phyloP scores from a whole-genome alignment of 2,888 invertebrate genomes.

The Metellina segmentata region DNA sequence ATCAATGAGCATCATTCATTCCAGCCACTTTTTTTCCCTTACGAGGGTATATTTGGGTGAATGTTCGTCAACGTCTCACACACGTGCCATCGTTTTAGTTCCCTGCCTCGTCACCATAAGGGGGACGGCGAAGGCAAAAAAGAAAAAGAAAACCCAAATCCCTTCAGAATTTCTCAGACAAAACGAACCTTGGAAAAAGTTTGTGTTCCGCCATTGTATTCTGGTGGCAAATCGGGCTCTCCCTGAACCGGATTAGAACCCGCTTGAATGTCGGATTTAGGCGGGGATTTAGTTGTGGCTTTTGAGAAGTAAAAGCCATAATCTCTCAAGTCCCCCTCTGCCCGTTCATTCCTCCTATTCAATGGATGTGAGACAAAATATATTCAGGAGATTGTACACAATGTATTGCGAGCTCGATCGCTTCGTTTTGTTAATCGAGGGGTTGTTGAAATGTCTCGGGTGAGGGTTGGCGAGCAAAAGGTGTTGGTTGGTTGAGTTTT shows the following conservation, averaged over 20 bases:
- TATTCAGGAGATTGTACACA: conserved; percentile 48
- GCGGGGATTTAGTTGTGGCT: conserved; percentile 71
- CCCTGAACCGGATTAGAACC: conserved; percentile 59
- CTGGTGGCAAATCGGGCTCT: conserved; percentile 58
- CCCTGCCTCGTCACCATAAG: not conserved
- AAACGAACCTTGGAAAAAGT: conserved; percentile 57
- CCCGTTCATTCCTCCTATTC: conserved; percentile 35
- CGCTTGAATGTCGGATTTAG: conserved; percentile 62
- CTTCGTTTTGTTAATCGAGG: not conserved
- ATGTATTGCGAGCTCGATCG: conserved; percentile 58
- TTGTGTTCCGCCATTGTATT: conserved; percentile 70
- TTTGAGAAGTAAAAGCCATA: conserved; percentile 68
- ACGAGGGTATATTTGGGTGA: too few relatives aligned
- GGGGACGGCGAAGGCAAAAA: not conserved
- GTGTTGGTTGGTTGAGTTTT: too few relatives aligned
- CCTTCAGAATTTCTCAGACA: conserved; percentile 58
- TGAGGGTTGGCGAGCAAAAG: conserved; percentile 30
- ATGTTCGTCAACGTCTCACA: not conserved
- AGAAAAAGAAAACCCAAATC: conserved; percentile 11
- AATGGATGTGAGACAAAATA: conserved; percentile 47
- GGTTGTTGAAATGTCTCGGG: conserved; percentile 19
- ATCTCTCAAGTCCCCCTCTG: conserved; percentile 31
- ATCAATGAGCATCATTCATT: too few relatives aligned
- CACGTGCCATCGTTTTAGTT: conserved; percentile 66
- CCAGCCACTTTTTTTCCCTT: too few relatives aligned